Conservation (phyloP, 2,113 vertebrate species). For the Brachirus orientalis region DNA sequence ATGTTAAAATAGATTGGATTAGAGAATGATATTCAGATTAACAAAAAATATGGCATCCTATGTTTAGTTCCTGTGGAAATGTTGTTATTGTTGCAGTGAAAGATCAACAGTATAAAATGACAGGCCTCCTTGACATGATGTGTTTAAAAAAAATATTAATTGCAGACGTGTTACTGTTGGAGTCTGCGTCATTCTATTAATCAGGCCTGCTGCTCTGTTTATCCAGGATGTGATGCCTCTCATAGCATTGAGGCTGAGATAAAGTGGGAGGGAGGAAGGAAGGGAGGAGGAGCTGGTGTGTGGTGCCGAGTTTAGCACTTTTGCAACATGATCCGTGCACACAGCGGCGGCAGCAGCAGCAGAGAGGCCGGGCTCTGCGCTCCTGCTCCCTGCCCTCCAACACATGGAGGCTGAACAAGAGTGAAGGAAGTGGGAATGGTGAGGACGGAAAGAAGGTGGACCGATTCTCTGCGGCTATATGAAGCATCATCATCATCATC, state of each 20-base stretch:
- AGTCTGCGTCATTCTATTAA: conserved; percentile 7
- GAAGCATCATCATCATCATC: background rate
- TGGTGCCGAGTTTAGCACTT: conserved; percentile 70
- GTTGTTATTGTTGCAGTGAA: too few species aligned
- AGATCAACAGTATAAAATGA: background rate
- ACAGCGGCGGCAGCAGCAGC: conserved; percentile 29
- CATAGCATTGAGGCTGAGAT: background rate
- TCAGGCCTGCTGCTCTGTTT: conserved; percentile 1
- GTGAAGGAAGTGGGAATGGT: conserved; percentile 13
- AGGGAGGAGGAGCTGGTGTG: conserved; percentile 57
- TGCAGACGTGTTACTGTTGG: background rate
- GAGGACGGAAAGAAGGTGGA: conserved; percentile 37
- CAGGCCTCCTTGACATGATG: background rate
- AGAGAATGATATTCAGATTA: too few species aligned
- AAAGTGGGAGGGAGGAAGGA: conserved; percentile 19
- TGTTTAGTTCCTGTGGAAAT: background rate
- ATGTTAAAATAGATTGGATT: too few species aligned
- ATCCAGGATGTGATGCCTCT: conserved; percentile 16
- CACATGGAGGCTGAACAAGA: conserved; percentile 52
- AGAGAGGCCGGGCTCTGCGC: conserved; percentile 53
- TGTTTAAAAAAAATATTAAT: background rate
- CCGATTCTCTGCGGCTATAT: conserved; percentile 18
- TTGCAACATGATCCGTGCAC: conserved; percentile 73
- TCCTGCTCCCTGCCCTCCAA: conserved; percentile 41
- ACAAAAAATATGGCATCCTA: background rate